Percentiles rank a stretch among this genome's conserved stretches.
phyloP scores from a whole-genome alignment of 2,888 invertebrate genomes.

The Frankliniella fusca region DNA sequence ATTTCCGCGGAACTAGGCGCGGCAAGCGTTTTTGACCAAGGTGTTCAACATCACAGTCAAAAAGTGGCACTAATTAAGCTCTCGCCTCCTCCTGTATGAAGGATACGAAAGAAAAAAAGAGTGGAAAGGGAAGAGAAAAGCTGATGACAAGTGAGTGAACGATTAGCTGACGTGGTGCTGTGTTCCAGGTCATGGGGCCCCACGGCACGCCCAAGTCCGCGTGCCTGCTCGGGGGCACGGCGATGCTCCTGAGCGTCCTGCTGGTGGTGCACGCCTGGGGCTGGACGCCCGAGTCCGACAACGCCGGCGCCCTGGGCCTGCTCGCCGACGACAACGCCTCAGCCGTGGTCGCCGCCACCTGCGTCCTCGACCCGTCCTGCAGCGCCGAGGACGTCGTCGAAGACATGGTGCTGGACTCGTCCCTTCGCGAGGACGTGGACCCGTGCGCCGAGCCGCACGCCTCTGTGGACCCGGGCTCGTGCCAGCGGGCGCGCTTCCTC shows the following conservation, averaged over 20 bases:
- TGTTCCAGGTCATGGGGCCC: background rate
- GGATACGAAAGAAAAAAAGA: too few relatives aligned
- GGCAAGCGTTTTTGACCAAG: too few relatives aligned
- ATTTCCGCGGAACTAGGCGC: too few relatives aligned
- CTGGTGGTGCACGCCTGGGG: constrained; percentile 2
- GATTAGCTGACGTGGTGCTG: too few relatives aligned
- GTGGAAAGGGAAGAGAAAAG: too few relatives aligned
- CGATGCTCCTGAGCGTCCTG: background rate
- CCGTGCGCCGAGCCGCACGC: constrained; percentile 5
- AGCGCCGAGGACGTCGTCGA: background rate
- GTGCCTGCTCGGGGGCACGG: background rate
- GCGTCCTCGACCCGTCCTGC: background rate
- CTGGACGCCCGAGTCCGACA: background rate
- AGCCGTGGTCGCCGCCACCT: constrained; percentile 3
- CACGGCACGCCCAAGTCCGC: background rate
- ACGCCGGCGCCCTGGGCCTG: background rate
- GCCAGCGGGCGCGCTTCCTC: background rate
- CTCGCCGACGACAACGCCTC: constrained; percentile 5
- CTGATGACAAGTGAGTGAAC: too few relatives aligned
- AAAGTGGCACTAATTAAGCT: too few relatives aligned
- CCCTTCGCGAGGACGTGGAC: background rate
- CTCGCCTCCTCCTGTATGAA: too few relatives aligned
- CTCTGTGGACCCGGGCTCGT: background rate
- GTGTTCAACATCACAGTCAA: too few relatives aligned
- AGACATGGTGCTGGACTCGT: background rate